phyloP scores from a whole-genome alignment of 1,140 invertebrate genomes.

The Dufourea novaeangliae region DNA sequence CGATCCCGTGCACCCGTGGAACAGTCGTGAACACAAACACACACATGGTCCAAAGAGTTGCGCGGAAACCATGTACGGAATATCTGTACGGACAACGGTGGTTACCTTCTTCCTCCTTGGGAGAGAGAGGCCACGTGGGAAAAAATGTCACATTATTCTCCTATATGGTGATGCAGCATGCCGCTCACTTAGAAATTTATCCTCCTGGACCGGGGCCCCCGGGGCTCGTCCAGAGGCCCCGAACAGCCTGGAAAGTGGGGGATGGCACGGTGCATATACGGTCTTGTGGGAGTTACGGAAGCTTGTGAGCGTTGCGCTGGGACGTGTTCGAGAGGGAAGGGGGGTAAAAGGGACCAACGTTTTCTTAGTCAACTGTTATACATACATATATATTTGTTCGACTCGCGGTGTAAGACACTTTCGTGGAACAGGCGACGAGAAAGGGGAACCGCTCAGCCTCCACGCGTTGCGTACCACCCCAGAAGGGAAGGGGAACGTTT shows the following conservation, averaged over 20 bases:
- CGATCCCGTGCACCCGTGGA: slow-evolving; percentile 41
- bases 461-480: background rate
- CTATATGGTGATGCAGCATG: slow-evolving; percentile 76
- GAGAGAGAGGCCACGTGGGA: slow-evolving; percentile 48
- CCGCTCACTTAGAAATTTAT: slow-evolving; percentile 74
- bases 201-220: slow-evolving; percentile 47
- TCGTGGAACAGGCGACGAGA: slow-evolving; percentile 17
- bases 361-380: slow-evolving; percentile 39
- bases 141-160: slow-evolving; percentile 79
- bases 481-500: background rate
- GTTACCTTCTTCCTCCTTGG: slow-evolving; percentile 63
- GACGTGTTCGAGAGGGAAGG: no score
- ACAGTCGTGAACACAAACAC: slow-evolving; percentile 17
- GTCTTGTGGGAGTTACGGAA: slow-evolving; percentile 67
- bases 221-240: slow-evolving; percentile 32
- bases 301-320: slow-evolving; percentile 38
- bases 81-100: slow-evolving; percentile 67
- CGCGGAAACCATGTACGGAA: slow-evolving; percentile 72
- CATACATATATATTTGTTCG: slow-evolving; percentile 57
- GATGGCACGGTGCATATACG: slow-evolving; percentile 58
- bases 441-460: background rate
- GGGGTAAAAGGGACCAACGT: slow-evolving; percentile 32
- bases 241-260: slow-evolving; percentile 7
- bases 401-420: slow-evolving; percentile 37
- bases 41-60: slow-evolving; percentile 35